Evolutionary conservation across 2,113 vertebrate species (phyloP).

Genomic region (Chelonoidis abingdonii): DNA sequence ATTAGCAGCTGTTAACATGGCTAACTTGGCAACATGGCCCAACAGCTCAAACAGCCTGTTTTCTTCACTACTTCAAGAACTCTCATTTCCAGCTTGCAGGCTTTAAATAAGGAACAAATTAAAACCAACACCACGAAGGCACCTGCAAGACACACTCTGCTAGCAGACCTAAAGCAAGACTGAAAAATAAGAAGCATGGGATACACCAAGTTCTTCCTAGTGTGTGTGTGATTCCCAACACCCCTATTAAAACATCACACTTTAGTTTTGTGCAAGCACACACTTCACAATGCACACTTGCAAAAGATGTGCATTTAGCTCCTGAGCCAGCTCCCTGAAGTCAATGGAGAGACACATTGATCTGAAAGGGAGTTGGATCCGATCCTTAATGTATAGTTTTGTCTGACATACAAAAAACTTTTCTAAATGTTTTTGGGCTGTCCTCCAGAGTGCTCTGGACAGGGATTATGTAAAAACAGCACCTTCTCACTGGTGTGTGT

Average conservation of each 20-base stretch:
- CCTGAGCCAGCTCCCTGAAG: background rate
- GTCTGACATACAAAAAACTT: background rate
- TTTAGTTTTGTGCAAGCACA: background rate
- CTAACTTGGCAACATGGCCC: constrained; percentile 8
- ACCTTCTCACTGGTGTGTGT: background rate
- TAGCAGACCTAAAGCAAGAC: constrained; percentile 1
- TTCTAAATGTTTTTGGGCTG: background rate
- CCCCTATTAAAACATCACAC: background rate
- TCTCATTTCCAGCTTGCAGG: background rate
- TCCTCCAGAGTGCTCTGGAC: background rate
- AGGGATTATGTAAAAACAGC: background rate
- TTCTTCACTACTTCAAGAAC: background rate
- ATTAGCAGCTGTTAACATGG: constrained; percentile 55
- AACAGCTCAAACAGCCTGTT: background rate
- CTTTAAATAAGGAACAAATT: constrained; percentile 17
- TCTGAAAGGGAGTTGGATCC: background rate
- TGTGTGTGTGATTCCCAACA: background rate
- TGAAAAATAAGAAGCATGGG: background rate
- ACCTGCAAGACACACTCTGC: background rate
- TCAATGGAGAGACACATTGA: background rate
- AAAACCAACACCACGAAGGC: constrained; percentile 17
- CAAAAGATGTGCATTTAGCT: background rate
- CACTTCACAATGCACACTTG: background rate
- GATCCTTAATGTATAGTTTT: background rate
- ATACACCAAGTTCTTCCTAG: background rate